Base-by-base conservation (phyloP, 1,140 invertebrate genomes). In the Thaumetopoea pityocampa region DNA sequence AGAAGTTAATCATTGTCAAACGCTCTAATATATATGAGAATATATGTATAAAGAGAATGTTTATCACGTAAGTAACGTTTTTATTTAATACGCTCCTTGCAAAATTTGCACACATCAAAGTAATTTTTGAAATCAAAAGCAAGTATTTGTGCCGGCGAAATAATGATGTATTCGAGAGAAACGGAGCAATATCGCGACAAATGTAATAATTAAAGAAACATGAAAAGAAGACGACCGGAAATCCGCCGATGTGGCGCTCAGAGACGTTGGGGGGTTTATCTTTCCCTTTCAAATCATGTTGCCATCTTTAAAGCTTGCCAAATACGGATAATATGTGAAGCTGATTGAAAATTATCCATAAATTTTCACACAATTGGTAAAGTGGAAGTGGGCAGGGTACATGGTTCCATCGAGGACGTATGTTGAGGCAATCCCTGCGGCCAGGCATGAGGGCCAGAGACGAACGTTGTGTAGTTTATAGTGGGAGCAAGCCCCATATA, bases 181-280 rank as follows among this genome's bases (percentile, higher is more conserved):
- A 29, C 14, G 17, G n/a, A n/a, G n/a, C n/a, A n/a, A 6, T 14
- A 9, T 26, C 11, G 20, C 6, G 11, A 40, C 16, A 29, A 11
- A 40, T 40, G 28, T 15, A 29, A 40, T 40, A 29, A 40, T 37
- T 24, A 27, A 37, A 16, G 18, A 14, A 33, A 33, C 30, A 33
- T 8, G 20, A 35, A 16, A 12, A 15, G 7, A 15, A 6, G 11
- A 20, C n/a, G n/a, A n/a, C n/a, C 10, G 6, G 23, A 38, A 28
- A 15, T n/a, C 2, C 11, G n/a, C n/a, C 22, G 19, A 23, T 11
- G 12, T 14, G 6, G n/a, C n/a, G n/a, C n/a, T n/a, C n/a, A 14
- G 23, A 6, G 26, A 37, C 26, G 22, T 40, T 30, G 20, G 20
- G 10, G 24, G 26, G 36, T 19, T 40, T 29, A 29, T 18, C 7